These are phyloP conservation scores for Strigamia transsilvanica DNA, from an alignment of 2,888 invertebrate species.

Conservation along the genomic window DNA sequence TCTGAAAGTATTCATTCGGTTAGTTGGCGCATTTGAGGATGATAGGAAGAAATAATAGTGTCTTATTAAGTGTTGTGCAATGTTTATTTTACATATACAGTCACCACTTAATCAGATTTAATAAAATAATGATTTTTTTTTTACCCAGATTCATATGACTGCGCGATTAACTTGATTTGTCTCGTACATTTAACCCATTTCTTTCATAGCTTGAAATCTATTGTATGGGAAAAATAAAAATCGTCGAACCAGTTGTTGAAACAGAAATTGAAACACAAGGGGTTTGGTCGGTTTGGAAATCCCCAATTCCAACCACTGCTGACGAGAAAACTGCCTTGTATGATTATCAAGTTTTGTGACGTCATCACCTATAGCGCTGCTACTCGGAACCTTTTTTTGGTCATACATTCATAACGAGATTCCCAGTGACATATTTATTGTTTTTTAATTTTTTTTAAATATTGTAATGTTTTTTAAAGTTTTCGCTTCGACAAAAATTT, in stretches of 20 bases:
- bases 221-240: background rate
- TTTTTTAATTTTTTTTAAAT: too few relatives aligned
- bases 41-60: background rate
- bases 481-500: too few relatives aligned
- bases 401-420: too few relatives aligned
- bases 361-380: background rate
- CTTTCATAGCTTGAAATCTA: background rate
- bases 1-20: background rate
- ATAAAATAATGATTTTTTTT: background rate
- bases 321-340: background rate
- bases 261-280: background rate
- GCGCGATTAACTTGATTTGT: background rate
- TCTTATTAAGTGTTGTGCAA: constrained; percentile 25
- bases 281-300: background rate
- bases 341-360: background rate
- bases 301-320: constrained; percentile 6
- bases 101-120: background rate
- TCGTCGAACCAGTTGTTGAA: background rate
- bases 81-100: background rate
- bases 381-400: background rate
- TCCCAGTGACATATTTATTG: too few relatives aligned
- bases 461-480: too few relatives aligned
- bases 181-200: background rate
- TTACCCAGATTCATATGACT: background rate
- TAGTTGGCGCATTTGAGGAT: background rate